Conservation (phyloP, 2,113 vertebrate genomes). For the Synchiropus splendidus region DNA sequence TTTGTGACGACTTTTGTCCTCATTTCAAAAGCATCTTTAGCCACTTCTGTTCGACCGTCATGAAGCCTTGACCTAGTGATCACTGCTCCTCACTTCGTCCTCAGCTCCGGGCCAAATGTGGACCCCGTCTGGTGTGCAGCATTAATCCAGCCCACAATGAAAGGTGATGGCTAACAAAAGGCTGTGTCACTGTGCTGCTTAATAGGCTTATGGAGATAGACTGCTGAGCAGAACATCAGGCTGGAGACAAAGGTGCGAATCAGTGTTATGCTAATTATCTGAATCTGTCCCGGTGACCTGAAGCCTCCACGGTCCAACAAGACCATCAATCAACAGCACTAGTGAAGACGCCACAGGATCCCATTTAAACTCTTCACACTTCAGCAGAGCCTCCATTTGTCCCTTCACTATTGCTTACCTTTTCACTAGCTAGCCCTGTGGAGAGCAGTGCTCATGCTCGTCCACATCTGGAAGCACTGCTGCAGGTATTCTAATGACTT, state of each 20-base stretch:
- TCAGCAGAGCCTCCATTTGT: slow-evolving; percentile 6
- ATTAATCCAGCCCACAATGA: slow-evolving; percentile 43
- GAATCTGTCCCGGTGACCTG: slow-evolving; percentile 37
- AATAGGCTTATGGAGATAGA: slow-evolving; percentile 52
- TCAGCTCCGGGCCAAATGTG: slow-evolving; percentile 18
- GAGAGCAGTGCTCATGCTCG: slow-evolving; percentile 20
- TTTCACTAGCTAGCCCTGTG: slow-evolving; percentile 20
- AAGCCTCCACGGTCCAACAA: slow-evolving; percentile 20
- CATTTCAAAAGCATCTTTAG: no score
- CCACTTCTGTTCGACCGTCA: no score
- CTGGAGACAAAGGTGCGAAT: slow-evolving; percentile 36
- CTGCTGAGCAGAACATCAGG: slow-evolving; percentile 30
- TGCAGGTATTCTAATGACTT: slow-evolving; percentile 49
- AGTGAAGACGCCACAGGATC: slow-evolving; percentile 40
- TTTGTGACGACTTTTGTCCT: no score
- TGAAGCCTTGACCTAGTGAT: slow-evolving; percentile 1
- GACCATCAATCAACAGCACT: slow-evolving; percentile 48
- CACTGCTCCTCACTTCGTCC: slow-evolving; percentile 6
- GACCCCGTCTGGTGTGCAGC: slow-evolving; percentile 21
- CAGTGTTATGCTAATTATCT: slow-evolving; percentile 57
- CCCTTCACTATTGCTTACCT: not conserved
- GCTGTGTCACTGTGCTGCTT: slow-evolving; percentile 25
- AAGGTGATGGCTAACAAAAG: slow-evolving; percentile 44
- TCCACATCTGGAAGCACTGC: slow-evolving; percentile 60
- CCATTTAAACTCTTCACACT: slow-evolving; percentile 41